Conservation (phyloP, 1,140 invertebrate genomes). For the Pygmarrhopalites habei region DNA sequence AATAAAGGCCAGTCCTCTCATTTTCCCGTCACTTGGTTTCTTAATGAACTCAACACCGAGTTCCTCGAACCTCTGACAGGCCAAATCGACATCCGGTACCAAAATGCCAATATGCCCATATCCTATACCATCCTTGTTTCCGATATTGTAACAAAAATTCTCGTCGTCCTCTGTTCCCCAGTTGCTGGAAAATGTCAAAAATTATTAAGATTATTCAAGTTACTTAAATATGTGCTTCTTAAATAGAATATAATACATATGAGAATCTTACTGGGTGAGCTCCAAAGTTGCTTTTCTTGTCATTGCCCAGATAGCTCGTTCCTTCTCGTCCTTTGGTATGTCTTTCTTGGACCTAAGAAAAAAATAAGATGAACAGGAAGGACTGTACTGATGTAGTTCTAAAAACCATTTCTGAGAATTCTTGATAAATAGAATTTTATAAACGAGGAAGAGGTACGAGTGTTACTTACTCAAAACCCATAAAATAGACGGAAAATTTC, state of each 20-base stretch:
- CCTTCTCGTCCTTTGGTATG: conserved; percentile 60
- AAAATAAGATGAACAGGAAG: no score
- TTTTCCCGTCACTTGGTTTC: conserved; percentile 79
- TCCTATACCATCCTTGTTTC: conserved; percentile 77
- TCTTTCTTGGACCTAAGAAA: conserved; percentile 60
- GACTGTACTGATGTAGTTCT: no score
- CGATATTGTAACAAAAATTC: conserved; percentile 75
- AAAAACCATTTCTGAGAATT: no score
- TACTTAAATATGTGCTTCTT: no score
- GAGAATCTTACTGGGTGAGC: conserved; percentile 79
- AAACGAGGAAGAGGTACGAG: no score
- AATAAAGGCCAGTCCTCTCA: conserved; percentile 90
- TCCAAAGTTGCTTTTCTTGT: conserved; percentile 80
- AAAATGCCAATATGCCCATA: conserved; percentile 71
- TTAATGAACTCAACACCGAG: conserved; percentile 83
- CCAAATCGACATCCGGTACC: conserved; percentile 78
- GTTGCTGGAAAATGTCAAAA: conserved; percentile 80
- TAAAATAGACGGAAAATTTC: conserved; percentile 87
- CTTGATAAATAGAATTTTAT: no score
- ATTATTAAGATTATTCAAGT: no score
- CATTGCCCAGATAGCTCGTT: conserved; percentile 68
- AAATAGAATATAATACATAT: not conserved
- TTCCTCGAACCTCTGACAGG: conserved; percentile 78
- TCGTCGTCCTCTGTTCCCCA: conserved; percentile 86
- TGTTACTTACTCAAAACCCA: conserved; percentile 93